These are phyloP conservation scores for Rhinogobius similis DNA, from an alignment of 2,113 vertebrate species.

Conservation along the genomic window DNA sequence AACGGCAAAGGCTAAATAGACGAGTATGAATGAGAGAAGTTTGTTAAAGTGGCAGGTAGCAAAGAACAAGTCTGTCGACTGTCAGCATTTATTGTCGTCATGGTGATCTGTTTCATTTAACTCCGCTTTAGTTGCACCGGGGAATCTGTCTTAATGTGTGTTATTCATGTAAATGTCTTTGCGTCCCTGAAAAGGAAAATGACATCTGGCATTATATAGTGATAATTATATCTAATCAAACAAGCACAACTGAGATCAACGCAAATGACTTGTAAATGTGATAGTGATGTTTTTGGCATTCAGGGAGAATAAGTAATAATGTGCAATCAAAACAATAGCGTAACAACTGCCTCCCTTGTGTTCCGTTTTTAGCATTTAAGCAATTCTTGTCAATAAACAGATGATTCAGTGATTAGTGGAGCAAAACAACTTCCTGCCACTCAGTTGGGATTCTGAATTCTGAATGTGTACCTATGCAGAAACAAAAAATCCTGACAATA, in stretches of 20 bases:
- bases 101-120: not conserved
- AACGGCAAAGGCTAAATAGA: not conserved
- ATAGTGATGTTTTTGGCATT: slow-evolving; percentile 25
- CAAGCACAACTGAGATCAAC: slow-evolving; percentile 12
- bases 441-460: slow-evolving; percentile 27
- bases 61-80: not conserved
- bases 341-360: slow-evolving; percentile 25
- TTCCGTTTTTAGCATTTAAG: slow-evolving; percentile 38
- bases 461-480: slow-evolving; percentile 4
- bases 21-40: not conserved
- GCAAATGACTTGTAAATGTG: slow-evolving; percentile 26
- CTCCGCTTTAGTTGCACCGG: not conserved
- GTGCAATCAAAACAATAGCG: slow-evolving; percentile 24
- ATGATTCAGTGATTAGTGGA: slow-evolving; percentile 27
- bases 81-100: not conserved
- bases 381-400: slow-evolving; percentile 29
- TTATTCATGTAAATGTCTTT: slow-evolving; percentile 11
- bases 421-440: not conserved
- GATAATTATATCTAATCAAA: not conserved
- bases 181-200: slow-evolving; percentile 23
- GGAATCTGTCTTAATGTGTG: slow-evolving; percentile 11
- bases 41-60: not conserved
- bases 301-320: slow-evolving; percentile 27
- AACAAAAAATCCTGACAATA: not conserved
- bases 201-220: slow-evolving; percentile 20